Conservation (phyloP, 2,797 vertebrate species). For the Clarias platycephalus region DNA sequence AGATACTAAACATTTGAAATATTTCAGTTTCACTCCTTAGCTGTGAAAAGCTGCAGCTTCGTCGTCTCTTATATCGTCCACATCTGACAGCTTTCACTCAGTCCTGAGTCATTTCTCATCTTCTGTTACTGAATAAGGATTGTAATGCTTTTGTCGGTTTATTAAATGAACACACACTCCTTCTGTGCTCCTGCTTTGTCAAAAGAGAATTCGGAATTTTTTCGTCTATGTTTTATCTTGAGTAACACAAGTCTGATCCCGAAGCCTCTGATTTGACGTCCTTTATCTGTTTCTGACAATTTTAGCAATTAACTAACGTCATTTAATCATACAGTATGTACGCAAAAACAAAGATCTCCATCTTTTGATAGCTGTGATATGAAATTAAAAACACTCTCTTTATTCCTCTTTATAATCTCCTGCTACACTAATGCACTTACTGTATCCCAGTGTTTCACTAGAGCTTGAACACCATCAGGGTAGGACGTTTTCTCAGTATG, state of each 20-base stretch:
- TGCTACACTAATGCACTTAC: not conserved
- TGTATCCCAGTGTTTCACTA: no score
- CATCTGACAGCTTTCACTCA: not conserved
- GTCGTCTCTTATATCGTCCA: not conserved
- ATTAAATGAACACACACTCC: not conserved
- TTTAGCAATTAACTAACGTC: not conserved
- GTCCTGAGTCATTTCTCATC: not conserved
- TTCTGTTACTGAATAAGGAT: not conserved
- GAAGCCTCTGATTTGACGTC: not conserved
- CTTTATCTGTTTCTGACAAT: not conserved
- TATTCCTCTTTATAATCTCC: not conserved
- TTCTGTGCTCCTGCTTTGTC: not conserved
- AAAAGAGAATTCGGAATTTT: not conserved
- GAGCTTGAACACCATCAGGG: no score
- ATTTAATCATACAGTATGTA: no score
- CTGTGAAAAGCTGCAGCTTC: not conserved
- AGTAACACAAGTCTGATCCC: not conserved
- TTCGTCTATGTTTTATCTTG: not conserved
- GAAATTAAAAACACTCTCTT: not conserved
- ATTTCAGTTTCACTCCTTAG: not conserved
- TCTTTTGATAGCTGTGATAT: not conserved
- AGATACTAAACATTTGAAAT: not conserved
- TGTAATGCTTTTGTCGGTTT: not conserved
- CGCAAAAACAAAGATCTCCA: not conserved
- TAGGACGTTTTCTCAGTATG: no score